Evolutionary conservation across 2,797 vertebrate species (phyloP).

Genomic region (Sorex maritimensis): DNA sequence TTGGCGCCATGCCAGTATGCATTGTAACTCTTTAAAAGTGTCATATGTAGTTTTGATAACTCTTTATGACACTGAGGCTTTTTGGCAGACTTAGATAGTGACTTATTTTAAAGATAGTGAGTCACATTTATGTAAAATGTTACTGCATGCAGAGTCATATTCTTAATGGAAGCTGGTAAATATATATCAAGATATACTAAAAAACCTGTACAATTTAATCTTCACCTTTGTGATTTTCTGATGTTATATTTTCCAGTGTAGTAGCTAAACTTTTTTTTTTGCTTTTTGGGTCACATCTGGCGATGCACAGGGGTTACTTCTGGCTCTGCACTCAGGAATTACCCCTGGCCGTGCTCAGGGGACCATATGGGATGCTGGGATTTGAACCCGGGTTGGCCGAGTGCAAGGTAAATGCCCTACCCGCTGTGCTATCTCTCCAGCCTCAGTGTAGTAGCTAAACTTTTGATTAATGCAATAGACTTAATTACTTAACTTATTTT

Average conservation of each 20-base stretch:
- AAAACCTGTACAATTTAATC: neutral
- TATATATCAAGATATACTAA: slow-evolving; percentile 17
- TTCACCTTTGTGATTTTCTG: neutral
- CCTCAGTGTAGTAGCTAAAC: neutral
- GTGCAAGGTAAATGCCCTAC: too few relatives aligned
- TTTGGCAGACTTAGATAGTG: neutral
- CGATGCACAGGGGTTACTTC: too few relatives aligned
- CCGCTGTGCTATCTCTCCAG: too few relatives aligned
- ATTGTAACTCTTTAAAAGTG: neutral
- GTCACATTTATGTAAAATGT: slow-evolving; percentile 32
- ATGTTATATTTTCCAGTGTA: slow-evolving; percentile 2
- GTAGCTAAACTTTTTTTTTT: neutral
- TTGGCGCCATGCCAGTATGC: neutral
- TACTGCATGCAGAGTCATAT: neutral
- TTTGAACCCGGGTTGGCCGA: too few relatives aligned
- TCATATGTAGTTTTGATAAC: neutral
- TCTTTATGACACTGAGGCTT: neutral
- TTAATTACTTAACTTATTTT: neutral
- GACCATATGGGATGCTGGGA: too few relatives aligned
- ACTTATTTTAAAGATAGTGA: neutral
- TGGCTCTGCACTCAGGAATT: too few relatives aligned
- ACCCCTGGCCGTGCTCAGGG: too few relatives aligned
- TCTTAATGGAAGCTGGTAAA: slow-evolving; percentile 24
- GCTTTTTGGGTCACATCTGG: too few relatives aligned
- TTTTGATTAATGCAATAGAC: neutral